Conservation (phyloP, 2,113 vertebrate genomes). For the Marmota monax region DNA sequence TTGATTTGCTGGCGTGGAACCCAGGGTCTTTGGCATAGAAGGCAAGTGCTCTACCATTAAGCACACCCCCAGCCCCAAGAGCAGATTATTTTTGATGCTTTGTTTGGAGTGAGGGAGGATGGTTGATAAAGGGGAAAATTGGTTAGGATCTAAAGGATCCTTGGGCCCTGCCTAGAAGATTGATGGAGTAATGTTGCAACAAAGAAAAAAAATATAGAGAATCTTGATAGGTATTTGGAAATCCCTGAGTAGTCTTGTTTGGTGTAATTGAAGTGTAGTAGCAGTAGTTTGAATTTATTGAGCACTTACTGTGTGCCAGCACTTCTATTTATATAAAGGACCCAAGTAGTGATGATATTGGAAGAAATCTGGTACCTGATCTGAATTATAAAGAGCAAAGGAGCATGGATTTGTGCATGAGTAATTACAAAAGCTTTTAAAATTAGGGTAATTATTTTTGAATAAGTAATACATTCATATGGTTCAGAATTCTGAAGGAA, state of each 20-base stretch:
- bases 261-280: background rate
- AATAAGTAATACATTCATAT: background rate
- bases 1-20: background rate
- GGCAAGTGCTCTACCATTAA: background rate
- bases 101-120: background rate
- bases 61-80: background rate
- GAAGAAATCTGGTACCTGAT: background rate
- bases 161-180: background rate
- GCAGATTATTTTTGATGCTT: background rate
- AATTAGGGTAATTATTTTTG: background rate
- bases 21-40: background rate
- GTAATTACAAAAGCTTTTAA: background rate
- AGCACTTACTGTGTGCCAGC: background rate
- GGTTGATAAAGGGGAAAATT: background rate
- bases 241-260: background rate
- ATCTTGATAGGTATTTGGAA: background rate
- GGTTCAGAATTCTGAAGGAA: slow-evolving; percentile 22
- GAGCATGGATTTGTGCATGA: background rate
- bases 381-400: background rate
- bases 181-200: background rate
- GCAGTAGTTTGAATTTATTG: background rate
- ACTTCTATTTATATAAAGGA: background rate
- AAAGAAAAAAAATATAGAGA: background rate
- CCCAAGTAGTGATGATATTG: background rate
- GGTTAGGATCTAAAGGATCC: background rate